Base-by-base conservation (phyloP, 2,797 vertebrate genomes). In the Urophycis tenuis region DNA sequence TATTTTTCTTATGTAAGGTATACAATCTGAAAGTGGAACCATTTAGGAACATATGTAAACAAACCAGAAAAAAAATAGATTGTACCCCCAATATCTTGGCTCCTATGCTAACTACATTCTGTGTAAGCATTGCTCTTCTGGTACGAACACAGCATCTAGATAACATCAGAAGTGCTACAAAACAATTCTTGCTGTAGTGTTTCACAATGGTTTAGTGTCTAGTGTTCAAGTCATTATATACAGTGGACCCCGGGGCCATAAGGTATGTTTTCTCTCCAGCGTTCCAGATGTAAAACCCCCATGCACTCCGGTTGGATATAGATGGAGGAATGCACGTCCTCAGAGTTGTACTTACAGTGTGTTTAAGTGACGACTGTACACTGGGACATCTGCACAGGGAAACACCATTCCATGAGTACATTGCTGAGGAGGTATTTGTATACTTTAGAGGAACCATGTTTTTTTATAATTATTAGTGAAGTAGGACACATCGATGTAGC, bases 311-410 rank as follows among this genome's bases (percentile, higher is more conserved):
- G 78, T 77, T 84, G 81, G 82, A 88, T 78, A 81, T 81, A 84
- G 34, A 31, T 82, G 85, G 79, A 88, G 84, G 86, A 90, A 89
- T 87, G 86, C 79, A 84, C 79, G 74, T 88, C 84, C 85, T 83
- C 79, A 74, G 85, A 85, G 83, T 81, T 19, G 1, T 53, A 87
- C 87, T 87, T 78, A 80, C 39, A 60, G 78, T 82, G 83, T 81
- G 77, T 81, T 86, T 75, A 60, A 87, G 85, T 78, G 82, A 88
- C 84, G 83, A 80, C 79, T 53, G 14, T n/a, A n/a, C n/a, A 45
- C 17, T n/a, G 19, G 45, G 81, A 86, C 87, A 89, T 91, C 88
- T 90, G 90, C 81, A 82, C 74, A 74, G 81, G 81, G 32, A 79
- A 82, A 83, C 79, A 81, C 49, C 75, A 75, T 83, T 81, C 72